Evolutionary conservation across 92 coral and sea anemone species (phyloP), one percentile per base, ranked within the genome.

Genomic region (Ricordea florida): DNA sequence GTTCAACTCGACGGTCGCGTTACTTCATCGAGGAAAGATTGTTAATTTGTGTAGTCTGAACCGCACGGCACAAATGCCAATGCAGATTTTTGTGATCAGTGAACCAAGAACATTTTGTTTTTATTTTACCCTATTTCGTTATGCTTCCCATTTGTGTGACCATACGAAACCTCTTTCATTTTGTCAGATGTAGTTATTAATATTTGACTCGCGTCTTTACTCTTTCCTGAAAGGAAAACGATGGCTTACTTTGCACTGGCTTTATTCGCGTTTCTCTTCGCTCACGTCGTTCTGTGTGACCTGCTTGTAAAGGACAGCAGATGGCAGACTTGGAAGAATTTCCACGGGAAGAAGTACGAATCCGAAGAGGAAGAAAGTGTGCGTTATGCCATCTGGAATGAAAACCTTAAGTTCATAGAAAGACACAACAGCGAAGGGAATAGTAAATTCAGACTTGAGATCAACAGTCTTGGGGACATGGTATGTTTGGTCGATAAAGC

Each of bases 391-490:
- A 92, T 92, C 14, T 92, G 97, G 97, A 76, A 71, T 4, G 89
- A 80, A 73, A 92, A 92, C 78, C 55, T 76, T 26, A 89, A 92
- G 58, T 72, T 15, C 38, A 91, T 91, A 11, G 41, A 35, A 24
- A 62, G 35, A 33, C 97, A 91, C 49, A 89, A 88, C 23, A 10
- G 44, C 20, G 87, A 74, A 25, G 62, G 43, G 17, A 58, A 55
- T 18, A 72, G 74, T 60, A 67, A 78, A n/a, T 91, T 87, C 52
- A 30, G 2, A 20, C 56, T 91, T 72, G 76, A 53, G 20, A 91
- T 91, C 93, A 91, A 91, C 33, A 90, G 88, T 16, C 56, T 91
- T 49, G 97, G 97, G 27, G 97, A 91, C 62, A 58, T 83, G 76
- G 97, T 91, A 72, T 62, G 70, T 52, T 40, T 6, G n/a, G n/a